Conservation (phyloP, 2,797 vertebrate genomes). For the Trematomus bernacchii region DNA sequence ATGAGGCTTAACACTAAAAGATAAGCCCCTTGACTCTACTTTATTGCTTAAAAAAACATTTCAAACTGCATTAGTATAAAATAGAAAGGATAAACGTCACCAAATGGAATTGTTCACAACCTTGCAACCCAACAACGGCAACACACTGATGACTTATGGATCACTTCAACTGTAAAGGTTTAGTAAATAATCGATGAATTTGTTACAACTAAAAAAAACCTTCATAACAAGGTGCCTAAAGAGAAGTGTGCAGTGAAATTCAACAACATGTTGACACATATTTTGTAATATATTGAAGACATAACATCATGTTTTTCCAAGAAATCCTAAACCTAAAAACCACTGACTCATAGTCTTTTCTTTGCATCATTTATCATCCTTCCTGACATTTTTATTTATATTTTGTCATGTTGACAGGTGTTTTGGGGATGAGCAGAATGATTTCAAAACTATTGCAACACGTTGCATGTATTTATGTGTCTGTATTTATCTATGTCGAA, state of each 20-base stretch:
- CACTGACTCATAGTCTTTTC: not conserved
- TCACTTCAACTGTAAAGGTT: not conserved
- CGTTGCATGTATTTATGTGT: constrained; percentile 6
- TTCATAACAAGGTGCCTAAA: not conserved
- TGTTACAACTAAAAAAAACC: not conserved
- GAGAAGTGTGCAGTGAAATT: not conserved
- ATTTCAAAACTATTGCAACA: constrained; percentile 12
- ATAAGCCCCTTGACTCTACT: not conserved
- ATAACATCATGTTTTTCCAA: not conserved
- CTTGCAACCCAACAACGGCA: not conserved
- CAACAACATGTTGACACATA: not conserved
- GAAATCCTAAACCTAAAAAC: not conserved
- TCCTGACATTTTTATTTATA: not conserved
- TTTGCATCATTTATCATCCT: not conserved
- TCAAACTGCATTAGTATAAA: not conserved
- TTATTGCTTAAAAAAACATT: not conserved
- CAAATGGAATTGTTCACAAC: not conserved
- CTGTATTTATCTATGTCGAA: constrained; percentile 21
- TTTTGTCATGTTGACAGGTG: not conserved
- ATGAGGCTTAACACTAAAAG: not conserved
- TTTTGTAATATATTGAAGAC: not conserved
- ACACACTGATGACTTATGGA: not conserved
- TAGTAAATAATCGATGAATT: not conserved
- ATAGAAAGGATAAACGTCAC: not conserved
- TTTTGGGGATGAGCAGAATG: not conserved